A percentile compares a stretch with the other conserved stretches of the same genome.
Evolutionary conservation across 1,140 invertebrate species (phyloP).

Genomic region (Anastatus disparis): DNA sequence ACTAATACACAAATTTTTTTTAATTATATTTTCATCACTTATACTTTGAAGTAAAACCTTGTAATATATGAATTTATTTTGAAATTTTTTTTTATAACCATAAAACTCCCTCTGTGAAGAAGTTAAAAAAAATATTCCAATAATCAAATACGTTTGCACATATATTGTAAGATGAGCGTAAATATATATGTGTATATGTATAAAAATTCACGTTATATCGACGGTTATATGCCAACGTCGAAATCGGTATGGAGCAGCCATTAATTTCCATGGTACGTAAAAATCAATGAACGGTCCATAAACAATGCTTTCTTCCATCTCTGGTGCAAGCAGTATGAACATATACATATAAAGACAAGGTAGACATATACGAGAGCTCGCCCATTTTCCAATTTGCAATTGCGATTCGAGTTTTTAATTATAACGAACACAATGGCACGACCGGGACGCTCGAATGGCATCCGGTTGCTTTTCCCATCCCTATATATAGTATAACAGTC

Average conservation of each 20-base stretch:
- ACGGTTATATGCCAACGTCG: slow-evolving; percentile 59
- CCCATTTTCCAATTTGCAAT: slow-evolving; percentile 69
- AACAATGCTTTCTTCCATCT: slow-evolving; percentile 47
- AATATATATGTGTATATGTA: background rate
- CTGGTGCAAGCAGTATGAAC: background rate
- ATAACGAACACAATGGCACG: slow-evolving; percentile 68
- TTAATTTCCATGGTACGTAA: slow-evolving; percentile 66
- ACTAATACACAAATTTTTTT: too few species aligned
- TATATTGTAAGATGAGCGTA: too few species aligned
- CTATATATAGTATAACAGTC: too few species aligned
- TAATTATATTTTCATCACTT: too few species aligned
- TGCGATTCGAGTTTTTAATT: slow-evolving; percentile 69
- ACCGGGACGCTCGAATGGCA: slow-evolving; percentile 65
- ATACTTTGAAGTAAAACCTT: too few species aligned
- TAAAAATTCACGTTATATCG: slow-evolving; percentile 41
- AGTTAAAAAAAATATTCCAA: too few species aligned
- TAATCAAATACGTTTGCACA: too few species aligned
- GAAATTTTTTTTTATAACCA: too few species aligned
- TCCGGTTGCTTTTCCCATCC: slow-evolving; percentile 62
- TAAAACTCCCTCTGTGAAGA: too few species aligned
- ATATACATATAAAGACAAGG: slow-evolving; percentile 37
- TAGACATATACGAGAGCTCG: background rate
- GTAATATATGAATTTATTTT: too few species aligned
- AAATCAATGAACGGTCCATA: slow-evolving; percentile 69
- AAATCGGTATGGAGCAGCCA: slow-evolving; percentile 63